These are phyloP conservation scores for Eulemur rufifrons DNA, from an alignment of 2,113 vertebrate genomes.

Conservation along the genomic window DNA sequence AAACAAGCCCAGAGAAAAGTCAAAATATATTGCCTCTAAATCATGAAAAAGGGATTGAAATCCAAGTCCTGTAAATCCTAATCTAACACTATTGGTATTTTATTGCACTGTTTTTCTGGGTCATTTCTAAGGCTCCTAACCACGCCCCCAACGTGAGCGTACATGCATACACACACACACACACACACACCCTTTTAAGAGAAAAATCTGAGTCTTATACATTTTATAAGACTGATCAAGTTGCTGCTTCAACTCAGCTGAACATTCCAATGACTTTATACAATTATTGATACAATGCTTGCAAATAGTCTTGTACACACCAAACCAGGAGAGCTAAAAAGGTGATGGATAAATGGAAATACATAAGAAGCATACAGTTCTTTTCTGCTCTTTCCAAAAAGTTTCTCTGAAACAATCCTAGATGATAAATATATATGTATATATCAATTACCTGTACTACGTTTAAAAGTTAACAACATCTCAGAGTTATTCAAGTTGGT, in stretches of 20 bases:
- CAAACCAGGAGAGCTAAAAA: background rate
- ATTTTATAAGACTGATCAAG: conserved; percentile 19
- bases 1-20: background rate
- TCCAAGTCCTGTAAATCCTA: background rate
- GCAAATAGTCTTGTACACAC: background rate
- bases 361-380: background rate
- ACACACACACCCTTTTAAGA: background rate
- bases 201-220: background rate
- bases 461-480: background rate
- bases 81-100: background rate
- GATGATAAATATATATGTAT: background rate
- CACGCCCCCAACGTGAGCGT: background rate
- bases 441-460: background rate
- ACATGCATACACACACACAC: background rate
- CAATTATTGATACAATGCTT: background rate
- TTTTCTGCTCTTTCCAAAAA: background rate
- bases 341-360: background rate
- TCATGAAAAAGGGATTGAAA: background rate
- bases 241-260: background rate
- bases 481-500: background rate
- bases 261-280: background rate
- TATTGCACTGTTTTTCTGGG: background rate
- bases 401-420: conserved; percentile 8
- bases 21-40: background rate
- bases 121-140: background rate